These are phyloP conservation scores for Sinocyclocheilus anshuiensis DNA, from an alignment of 2,113 vertebrate genomes.

Conservation along the genomic window DNA sequence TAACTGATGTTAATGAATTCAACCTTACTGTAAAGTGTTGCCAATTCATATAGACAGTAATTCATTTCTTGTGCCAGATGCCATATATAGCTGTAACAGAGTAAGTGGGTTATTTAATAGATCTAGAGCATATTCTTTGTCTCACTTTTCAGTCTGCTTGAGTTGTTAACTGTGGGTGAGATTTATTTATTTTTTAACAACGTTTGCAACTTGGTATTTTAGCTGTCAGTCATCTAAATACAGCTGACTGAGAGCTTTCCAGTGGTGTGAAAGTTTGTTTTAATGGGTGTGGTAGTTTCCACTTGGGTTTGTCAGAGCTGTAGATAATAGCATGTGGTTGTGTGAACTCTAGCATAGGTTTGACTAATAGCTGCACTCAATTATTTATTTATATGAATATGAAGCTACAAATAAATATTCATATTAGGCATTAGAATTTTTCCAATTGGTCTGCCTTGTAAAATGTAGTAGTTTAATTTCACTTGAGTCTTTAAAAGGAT, in stretches of 20 bases:
- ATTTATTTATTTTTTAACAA: neutral
- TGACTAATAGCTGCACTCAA: neutral
- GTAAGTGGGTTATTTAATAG: neutral
- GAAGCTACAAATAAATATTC: neutral
- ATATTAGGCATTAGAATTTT: neutral
- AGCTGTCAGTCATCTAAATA: neutral
- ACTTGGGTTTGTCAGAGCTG: neutral
- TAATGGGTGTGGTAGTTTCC: constrained; percentile 21
- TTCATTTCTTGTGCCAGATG: neutral
- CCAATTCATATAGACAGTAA: neutral
- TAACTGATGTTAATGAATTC: neutral
- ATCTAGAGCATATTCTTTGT: neutral
- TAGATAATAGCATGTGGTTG: constrained; percentile 1
- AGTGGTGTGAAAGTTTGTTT: constrained; percentile 48
- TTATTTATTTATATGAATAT: neutral
- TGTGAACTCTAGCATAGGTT: neutral
- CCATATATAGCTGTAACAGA: neutral
- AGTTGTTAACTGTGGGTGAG: neutral
- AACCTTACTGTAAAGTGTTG: neutral
- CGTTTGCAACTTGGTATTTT: neutral
- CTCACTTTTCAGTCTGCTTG: neutral
- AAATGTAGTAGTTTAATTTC: neutral
- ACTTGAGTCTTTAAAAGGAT: neutral
- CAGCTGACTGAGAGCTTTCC: constrained; percentile 24
- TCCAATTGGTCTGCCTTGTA: neutral